Conservation (phyloP, 2,888 invertebrate genomes). For the Epistrophe eligans region DNA sequence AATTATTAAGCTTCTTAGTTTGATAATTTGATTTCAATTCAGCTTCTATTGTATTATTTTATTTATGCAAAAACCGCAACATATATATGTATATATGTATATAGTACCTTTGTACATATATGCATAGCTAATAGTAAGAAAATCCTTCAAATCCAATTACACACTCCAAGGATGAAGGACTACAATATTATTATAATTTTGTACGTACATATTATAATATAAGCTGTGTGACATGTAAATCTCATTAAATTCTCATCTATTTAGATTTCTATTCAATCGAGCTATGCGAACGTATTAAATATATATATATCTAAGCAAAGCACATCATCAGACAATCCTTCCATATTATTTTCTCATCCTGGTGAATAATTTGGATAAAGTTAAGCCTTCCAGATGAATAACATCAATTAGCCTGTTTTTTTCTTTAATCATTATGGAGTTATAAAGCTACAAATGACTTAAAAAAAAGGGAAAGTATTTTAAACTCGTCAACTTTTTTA, state of each 20-base stretch:
- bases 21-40: background rate
- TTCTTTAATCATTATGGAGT: slow-evolving; percentile 41
- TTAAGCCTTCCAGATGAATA: slow-evolving; percentile 52
- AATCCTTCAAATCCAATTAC: slow-evolving; percentile 67
- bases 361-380: background rate
- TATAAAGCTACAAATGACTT: background rate
- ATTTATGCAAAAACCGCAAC: background rate
- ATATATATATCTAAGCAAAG: background rate
- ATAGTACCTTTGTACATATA: too few relatives aligned
- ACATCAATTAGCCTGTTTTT: slow-evolving; percentile 62
- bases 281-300: background rate
- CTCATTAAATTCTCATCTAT: slow-evolving; percentile 53
- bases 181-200: slow-evolving; percentile 13
- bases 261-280: slow-evolving; percentile 9
- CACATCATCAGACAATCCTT: background rate
- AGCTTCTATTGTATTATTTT: too few relatives aligned
- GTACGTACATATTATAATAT: background rate
- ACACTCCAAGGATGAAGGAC: slow-evolving; percentile 40
- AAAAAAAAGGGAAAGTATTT: slow-evolving; percentile 30
- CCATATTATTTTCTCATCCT: background rate
- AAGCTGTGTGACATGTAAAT: slow-evolving; percentile 42
- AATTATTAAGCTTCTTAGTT: slow-evolving; percentile 22
- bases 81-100: background rate
- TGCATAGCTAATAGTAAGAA: background rate
- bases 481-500: background rate